These are phyloP conservation scores for Pollenia labialis DNA, from an alignment of 2,888 invertebrate species.

Conservation along the genomic window DNA sequence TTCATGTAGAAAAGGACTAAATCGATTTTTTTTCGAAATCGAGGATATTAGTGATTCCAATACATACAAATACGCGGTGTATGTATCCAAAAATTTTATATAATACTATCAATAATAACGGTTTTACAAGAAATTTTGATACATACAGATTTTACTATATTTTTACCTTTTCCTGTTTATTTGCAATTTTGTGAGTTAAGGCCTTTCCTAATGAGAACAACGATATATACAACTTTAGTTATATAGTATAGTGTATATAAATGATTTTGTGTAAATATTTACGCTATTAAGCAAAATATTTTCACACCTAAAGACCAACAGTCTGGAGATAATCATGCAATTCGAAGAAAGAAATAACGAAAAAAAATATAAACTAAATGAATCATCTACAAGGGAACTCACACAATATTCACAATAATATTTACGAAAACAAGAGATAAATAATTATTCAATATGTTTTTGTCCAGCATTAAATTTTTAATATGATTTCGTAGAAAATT, in stretches of 20 bases:
- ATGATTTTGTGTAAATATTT: slow-evolving; percentile 61
- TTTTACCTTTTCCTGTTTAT: too few species aligned
- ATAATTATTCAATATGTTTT: slow-evolving; percentile 14
- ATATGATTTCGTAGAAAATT: slow-evolving; percentile 47
- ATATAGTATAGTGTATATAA: not conserved
- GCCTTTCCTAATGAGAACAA: too few species aligned
- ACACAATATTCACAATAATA: slow-evolving; percentile 24
- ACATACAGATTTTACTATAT: too few species aligned
- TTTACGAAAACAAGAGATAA: slow-evolving; percentile 49
- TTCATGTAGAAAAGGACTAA: slow-evolving; percentile 23
- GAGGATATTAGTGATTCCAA: too few species aligned
- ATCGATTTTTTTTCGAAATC: too few species aligned
- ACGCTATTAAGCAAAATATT: slow-evolving; percentile 45
- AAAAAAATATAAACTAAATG: slow-evolving; percentile 38
- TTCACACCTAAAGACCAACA: slow-evolving; percentile 69
- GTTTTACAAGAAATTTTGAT: too few species aligned
- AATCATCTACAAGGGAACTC: slow-evolving; percentile 62
- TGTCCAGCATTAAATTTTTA: slow-evolving; percentile 9
- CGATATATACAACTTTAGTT: too few species aligned
- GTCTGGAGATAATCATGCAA: slow-evolving; percentile 69
- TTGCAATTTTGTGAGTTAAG: too few species aligned
- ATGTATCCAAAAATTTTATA: too few species aligned
- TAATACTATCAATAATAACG: too few species aligned
- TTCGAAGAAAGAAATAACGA: slow-evolving; percentile 52
- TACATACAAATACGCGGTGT: too few species aligned